These are phyloP conservation scores for Falco rusticolus DNA, from an alignment of 2,797 vertebrate genomes.

Conservation along the genomic window DNA sequence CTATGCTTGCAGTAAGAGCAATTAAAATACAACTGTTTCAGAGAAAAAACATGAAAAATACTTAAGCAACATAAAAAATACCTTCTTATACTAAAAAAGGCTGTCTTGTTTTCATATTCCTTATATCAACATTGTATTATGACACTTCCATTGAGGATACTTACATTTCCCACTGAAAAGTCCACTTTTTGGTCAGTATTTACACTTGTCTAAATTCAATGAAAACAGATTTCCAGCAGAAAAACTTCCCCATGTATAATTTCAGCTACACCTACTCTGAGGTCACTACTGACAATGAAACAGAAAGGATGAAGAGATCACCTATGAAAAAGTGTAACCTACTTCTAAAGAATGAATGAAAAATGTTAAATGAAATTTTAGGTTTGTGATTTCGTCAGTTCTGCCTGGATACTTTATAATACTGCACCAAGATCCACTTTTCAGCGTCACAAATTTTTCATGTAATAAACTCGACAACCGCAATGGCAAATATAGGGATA, in stretches of 20 bases:
- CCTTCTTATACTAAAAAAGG: not conserved
- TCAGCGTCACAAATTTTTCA: not conserved
- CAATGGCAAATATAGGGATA: not conserved
- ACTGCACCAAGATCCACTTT: not conserved
- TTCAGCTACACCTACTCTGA: not conserved
- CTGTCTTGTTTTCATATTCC: not conserved
- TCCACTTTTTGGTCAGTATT: not conserved
- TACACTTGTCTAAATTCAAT: not conserved
- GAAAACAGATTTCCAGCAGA: not conserved
- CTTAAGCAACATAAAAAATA: not conserved
- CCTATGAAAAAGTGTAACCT: not conserved
- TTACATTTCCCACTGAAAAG: not conserved
- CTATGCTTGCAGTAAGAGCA: not conserved
- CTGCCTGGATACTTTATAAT: not conserved
- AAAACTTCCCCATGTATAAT: not conserved
- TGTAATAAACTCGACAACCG: not conserved
- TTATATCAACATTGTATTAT: not conserved
- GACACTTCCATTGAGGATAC: not conserved
- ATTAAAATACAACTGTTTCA: not conserved
- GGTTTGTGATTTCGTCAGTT: not conserved
- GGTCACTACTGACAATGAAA: not conserved
- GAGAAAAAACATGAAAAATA: not conserved
- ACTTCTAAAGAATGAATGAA: not conserved
- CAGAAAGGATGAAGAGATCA: not conserved
- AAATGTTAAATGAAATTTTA: not conserved